Evolutionary conservation across 2,888 invertebrate species (phyloP), one percentile per base, ranked within the genome.

Genomic region (Nephrocerus scutellatus): DNA sequence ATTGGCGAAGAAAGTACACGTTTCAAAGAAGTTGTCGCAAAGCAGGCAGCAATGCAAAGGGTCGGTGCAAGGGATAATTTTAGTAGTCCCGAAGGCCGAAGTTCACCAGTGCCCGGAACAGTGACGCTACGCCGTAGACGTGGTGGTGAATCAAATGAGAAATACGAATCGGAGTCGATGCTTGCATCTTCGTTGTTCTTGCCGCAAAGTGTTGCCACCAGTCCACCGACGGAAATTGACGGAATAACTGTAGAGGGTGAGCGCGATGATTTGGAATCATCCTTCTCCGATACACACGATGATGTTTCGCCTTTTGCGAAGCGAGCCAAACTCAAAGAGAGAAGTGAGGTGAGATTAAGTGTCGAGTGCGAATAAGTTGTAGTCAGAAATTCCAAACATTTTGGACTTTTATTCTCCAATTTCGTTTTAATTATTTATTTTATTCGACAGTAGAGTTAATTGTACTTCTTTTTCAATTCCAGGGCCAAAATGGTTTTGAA

Each of bases 401-500:
- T 31, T 31, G 8, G 5, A 18, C 16, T n/a, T 18, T 19, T 20
- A 31, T 19, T 35, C 3, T 24, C 19, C 18, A 21, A 35, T 29
- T 16, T 15, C 2, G 15, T 29, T 30, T n/a, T n/a, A 19, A 30
- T 37, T 35, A 30, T n/a, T 36, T 22, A 10, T 10, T 22, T 22
- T 22, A 8, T 22, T 22, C 23, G 8, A 22, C 12, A 30, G 14
- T 12, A 10, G 4, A 39, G 12, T 41, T 9, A 6, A 16, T 25
- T 22, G 5, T 3, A 9, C 12, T 23, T 23, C 36, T 30, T 12
- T 40, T 48, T 24, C 24, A 8, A 50, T 77, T 79, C 28, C 75
- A 93, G 92, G 90, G 83, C 45, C 86, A 89, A 70, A 87, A 87
- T 68, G 91, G 92, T 18, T 95, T 93, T 67, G 92, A 93, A 59